A percentile compares a stretch with the other conserved stretches of the same genome.
These are phyloP conservation scores for Amphipoea oculea DNA, from an alignment of 2,888 invertebrate species.

Conservation along the genomic window DNA sequence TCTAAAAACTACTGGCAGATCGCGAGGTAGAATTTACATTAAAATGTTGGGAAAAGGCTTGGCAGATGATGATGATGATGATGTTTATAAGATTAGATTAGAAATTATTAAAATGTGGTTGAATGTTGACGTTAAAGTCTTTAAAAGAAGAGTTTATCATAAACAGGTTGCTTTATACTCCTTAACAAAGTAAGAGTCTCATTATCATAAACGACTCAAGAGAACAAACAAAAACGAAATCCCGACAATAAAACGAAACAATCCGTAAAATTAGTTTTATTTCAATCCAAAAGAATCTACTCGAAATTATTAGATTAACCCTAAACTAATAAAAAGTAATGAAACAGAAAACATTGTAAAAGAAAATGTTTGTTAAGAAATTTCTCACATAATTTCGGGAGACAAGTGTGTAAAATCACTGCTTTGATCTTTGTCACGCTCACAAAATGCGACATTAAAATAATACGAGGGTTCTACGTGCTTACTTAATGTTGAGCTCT, in stretches of 20 bases:
- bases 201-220: constrained; percentile 26
- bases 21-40: constrained; percentile 50
- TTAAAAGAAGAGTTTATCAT: neutral
- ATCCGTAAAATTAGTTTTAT: constrained; percentile 61
- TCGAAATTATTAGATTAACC: constrained; percentile 52
- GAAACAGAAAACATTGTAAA: constrained; percentile 59
- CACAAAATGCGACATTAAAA: constrained; percentile 68
- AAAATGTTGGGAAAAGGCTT: constrained; percentile 30
- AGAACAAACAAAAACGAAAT: constrained; percentile 43
- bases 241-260: constrained; percentile 44
- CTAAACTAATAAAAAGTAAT: constrained; percentile 64
- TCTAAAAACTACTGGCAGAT: constrained; percentile 18
- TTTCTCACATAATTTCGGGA: constrained; percentile 68
- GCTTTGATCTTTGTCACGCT: constrained; percentile 68
- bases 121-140: neutral
- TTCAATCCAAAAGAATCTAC: constrained; percentile 49
- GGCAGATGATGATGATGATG: neutral
- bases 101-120: neutral
- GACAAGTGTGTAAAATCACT: constrained; percentile 69
- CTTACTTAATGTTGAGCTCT: constrained; percentile 67
- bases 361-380: constrained; percentile 62
- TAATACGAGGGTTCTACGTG: constrained; percentile 67
- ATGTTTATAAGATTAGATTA: neutral
- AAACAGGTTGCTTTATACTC: constrained; percentile 1
- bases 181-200: constrained; percentile 12